phyloP scores from a whole-genome alignment of 2,113 vertebrate genomes.

The Misgurnus anguillicaudatus region DNA sequence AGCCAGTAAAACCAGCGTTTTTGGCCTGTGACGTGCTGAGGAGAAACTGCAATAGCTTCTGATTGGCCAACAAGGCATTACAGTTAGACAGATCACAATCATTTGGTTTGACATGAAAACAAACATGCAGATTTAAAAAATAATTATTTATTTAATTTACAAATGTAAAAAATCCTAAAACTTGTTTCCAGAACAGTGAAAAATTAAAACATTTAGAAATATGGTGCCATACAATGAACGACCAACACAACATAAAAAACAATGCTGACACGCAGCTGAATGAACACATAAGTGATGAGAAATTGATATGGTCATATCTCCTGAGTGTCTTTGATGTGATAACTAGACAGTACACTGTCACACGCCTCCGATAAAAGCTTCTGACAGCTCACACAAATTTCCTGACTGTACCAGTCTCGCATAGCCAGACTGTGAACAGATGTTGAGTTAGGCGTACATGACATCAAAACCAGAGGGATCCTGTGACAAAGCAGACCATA shows the following conservation, averaged over 20 bases:
- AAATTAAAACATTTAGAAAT: not conserved
- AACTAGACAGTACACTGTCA: slow-evolving; percentile 17
- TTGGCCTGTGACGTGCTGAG: too few species aligned
- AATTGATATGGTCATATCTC: slow-evolving; percentile 36
- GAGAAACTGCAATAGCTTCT: too few species aligned
- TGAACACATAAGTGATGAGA: not conserved
- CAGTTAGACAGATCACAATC: too few species aligned
- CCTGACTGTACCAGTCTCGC: slow-evolving; percentile 61
- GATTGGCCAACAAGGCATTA: too few species aligned
- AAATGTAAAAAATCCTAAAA: slow-evolving; percentile 24
- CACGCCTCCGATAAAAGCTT: slow-evolving; percentile 47
- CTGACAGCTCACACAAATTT: slow-evolving; percentile 55
- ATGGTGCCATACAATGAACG: not conserved
- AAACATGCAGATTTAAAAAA: too few species aligned
- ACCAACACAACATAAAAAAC: slow-evolving; percentile 1
- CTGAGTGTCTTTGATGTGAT: slow-evolving; percentile 19
- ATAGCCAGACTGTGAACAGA: slow-evolving; percentile 49
- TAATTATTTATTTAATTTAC: slow-evolving; percentile 41
- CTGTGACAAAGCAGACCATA: slow-evolving; percentile 18
- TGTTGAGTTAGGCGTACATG: not conserved
- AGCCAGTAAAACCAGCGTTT: too few species aligned
- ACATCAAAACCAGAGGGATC: slow-evolving; percentile 58
- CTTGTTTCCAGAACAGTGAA: slow-evolving; percentile 3
- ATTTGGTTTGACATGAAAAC: too few species aligned
- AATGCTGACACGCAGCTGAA: not conserved